Evolutionary conservation across 2,797 vertebrate genomes (phyloP).

Genomic region (Dermochelys coriacea): DNA sequence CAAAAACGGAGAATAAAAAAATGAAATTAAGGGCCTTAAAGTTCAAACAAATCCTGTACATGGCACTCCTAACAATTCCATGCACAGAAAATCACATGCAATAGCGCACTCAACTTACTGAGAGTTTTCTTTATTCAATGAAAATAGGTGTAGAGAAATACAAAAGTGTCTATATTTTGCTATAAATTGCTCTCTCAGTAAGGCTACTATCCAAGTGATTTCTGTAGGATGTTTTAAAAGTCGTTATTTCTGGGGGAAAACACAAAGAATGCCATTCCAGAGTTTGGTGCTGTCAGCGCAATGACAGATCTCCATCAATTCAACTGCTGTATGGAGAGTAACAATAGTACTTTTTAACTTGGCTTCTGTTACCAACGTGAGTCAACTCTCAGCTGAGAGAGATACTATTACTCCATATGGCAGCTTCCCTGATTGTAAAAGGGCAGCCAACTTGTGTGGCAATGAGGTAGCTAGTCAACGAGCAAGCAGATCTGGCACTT

Average conservation of each 20-base stretch:
- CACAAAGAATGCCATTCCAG: slow-evolving; percentile 30
- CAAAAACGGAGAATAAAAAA: slow-evolving; percentile 19
- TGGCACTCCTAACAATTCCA: background rate
- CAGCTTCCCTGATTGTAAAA: slow-evolving; percentile 71
- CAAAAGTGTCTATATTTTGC: slow-evolving; percentile 46
- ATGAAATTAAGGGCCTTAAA: slow-evolving; percentile 42
- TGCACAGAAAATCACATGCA: slow-evolving; percentile 30
- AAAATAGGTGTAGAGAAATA: slow-evolving; percentile 48
- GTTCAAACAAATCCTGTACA: slow-evolving; percentile 52
- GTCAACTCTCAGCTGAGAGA: slow-evolving; percentile 76
- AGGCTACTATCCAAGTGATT: slow-evolving; percentile 53
- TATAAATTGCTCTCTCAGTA: slow-evolving; percentile 70
- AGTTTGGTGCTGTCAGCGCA: slow-evolving; percentile 54
- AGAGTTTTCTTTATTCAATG: slow-evolving; percentile 67
- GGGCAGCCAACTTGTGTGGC: slow-evolving; percentile 69
- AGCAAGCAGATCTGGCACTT: slow-evolving; percentile 61
- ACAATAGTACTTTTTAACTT: slow-evolving; percentile 73
- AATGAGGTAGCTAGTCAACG: slow-evolving; percentile 66
- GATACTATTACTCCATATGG: slow-evolving; percentile 74
- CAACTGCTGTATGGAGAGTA: slow-evolving; percentile 72
- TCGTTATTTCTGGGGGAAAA: slow-evolving; percentile 16
- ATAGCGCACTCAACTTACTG: slow-evolving; percentile 17
- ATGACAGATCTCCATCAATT: slow-evolving; percentile 71
- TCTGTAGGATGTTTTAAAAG: slow-evolving; percentile 38
- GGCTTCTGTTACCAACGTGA: slow-evolving; percentile 73